Conservation (phyloP, 1,140 invertebrate genomes). For the Micrasema minimum region DNA sequence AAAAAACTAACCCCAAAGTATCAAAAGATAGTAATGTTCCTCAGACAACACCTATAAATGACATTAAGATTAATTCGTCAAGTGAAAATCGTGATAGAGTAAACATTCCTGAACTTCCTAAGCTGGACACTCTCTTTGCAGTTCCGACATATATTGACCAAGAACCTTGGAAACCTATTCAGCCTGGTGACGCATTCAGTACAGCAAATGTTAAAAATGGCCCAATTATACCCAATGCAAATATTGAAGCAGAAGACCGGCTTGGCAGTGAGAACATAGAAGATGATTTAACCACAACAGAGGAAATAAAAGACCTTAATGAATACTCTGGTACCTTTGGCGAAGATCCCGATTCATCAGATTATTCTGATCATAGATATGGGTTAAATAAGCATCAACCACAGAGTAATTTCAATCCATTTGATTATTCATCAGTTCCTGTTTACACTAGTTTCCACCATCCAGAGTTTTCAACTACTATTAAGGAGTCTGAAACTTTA, state of each 20-base stretch:
- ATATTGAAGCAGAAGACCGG: constrained; percentile 61
- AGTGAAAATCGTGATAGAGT: constrained; percentile 17
- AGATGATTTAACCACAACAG: constrained; percentile 62
- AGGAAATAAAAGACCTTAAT: constrained; percentile 60
- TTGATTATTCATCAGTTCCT: constrained; percentile 63
- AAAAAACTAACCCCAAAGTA: constrained; percentile 52
- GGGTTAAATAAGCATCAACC: constrained; percentile 26
- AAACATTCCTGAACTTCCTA: constrained; percentile 59
- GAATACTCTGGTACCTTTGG: constrained; percentile 35
- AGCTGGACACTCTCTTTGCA: constrained; percentile 65
- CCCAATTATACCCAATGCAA: constrained; percentile 46
- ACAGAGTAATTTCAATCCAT: constrained; percentile 27
- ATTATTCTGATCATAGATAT: constrained; percentile 27
- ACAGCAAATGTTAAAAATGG: constrained; percentile 48
- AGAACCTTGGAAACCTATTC: constrained; percentile 70
- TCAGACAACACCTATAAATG: constrained; percentile 8
- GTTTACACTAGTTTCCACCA: constrained; percentile 76
- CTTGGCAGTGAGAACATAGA: constrained; percentile 64
- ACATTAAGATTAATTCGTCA: not conserved
- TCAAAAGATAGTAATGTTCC: constrained; percentile 3
- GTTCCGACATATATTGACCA: constrained; percentile 66
- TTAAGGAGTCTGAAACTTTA: constrained; percentile 66
- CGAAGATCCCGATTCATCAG: constrained; percentile 14
- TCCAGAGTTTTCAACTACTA: constrained; percentile 67
- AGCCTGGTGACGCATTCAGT: constrained; percentile 59